Percentiles rank a stretch among this genome's conserved stretches.
Evolutionary conservation across 2,113 vertebrate species (phyloP).

Genomic region (Todiramphus saurophagus): DNA sequence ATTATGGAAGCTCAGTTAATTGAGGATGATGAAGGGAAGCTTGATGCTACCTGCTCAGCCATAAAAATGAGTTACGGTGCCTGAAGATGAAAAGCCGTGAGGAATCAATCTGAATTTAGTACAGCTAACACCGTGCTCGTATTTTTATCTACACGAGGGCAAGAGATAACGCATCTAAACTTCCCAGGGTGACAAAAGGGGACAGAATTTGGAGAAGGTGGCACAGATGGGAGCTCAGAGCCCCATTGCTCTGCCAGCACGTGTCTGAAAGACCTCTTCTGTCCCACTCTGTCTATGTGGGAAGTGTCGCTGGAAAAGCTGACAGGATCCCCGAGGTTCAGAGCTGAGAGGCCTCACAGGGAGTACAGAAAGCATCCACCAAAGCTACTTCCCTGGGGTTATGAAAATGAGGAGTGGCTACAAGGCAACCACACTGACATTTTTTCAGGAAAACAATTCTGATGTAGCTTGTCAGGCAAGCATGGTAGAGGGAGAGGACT

Average conservation of each 20-base stretch:
- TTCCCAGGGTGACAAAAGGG: not conserved
- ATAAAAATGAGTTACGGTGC: not conserved
- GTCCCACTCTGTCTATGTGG: constrained; percentile 1
- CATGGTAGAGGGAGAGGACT: not conserved
- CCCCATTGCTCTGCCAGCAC: not conserved
- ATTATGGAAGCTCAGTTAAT: not conserved
- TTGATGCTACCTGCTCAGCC: not conserved
- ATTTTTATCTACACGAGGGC: constrained; percentile 26
- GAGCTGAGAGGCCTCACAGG: not conserved
- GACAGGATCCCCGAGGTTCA: not conserved
- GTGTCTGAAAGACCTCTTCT: not conserved
- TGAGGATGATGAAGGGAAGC: not conserved
- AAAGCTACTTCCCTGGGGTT: not conserved
- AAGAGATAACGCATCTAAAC: not conserved
- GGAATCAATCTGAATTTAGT: constrained; percentile 35
- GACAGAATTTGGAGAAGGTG: not conserved
- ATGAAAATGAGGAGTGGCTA: not conserved
- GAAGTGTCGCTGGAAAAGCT: constrained; percentile 64
- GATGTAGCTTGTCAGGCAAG: not conserved
- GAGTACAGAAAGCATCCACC: not conserved
- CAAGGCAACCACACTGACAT: not conserved
- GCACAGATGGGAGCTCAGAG: not conserved
- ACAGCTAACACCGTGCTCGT: not conserved
- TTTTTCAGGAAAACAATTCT: not conserved
- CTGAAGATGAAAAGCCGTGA: not conserved